Conservation (phyloP, 2,113 vertebrate species). For the Gavia stellata region DNA sequence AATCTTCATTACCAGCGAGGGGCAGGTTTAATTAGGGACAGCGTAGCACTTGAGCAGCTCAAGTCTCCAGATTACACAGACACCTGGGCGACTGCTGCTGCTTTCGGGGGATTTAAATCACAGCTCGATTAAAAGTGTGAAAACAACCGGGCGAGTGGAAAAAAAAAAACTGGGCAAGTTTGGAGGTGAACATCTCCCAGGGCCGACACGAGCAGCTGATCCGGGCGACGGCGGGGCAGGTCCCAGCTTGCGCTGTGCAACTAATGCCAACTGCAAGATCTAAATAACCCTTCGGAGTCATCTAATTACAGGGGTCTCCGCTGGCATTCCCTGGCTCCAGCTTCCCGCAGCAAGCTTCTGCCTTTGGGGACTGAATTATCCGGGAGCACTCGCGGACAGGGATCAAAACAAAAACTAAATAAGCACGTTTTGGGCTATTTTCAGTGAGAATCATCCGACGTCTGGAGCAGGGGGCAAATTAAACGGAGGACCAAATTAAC, state of each 20-base stretch:
- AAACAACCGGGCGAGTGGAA: accelerated
- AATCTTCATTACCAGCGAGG: background rate
- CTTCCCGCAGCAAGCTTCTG: background rate
- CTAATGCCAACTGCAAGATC: background rate
- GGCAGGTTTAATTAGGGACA: conserved; percentile 24
- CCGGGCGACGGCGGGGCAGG: accelerated
- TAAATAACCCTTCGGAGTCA: conserved; percentile 28
- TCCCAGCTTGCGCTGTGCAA: background rate
- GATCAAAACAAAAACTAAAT: conserved; percentile 14
- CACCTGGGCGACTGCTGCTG: background rate
- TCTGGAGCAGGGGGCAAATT: conserved; percentile 37
- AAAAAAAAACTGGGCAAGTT: background rate
- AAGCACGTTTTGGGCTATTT: background rate
- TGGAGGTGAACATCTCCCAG: accelerated
- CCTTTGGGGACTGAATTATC: conserved; percentile 25
- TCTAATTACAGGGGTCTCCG: background rate
- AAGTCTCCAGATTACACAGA: background rate
- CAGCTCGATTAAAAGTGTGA: background rate
- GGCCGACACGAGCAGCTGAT: background rate
- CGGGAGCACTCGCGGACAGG: background rate
- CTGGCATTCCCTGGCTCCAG: background rate
- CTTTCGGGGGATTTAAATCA: background rate
- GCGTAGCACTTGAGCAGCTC: background rate
- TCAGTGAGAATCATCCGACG: background rate
- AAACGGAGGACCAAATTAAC: conserved; percentile 17